A percentile compares a stretch with the other conserved stretches of the same genome.
These are phyloP conservation scores for Oreochromis tanganicae DNA, from an alignment of 2,113 vertebrate species.

Conservation along the genomic window DNA sequence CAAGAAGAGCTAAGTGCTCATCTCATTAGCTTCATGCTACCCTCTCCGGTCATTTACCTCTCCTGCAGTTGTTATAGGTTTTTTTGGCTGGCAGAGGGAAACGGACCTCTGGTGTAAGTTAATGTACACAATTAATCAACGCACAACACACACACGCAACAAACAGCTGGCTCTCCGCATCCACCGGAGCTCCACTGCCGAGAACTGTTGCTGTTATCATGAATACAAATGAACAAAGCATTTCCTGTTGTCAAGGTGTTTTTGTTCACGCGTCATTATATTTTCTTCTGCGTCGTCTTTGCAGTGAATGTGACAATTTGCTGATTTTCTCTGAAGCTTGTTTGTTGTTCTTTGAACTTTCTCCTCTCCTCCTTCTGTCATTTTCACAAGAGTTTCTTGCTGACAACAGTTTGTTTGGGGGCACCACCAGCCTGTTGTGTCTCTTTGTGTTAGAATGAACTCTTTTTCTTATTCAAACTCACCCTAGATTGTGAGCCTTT, in stretches of 20 bases:
- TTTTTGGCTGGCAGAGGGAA: background rate
- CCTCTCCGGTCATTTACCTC: background rate
- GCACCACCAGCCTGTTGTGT: background rate
- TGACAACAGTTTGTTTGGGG: background rate
- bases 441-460: background rate
- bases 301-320: background rate
- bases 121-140: constrained; percentile 21
- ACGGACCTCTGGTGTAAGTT: constrained; percentile 9
- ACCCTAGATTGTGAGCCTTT: background rate
- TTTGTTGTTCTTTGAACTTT: background rate
- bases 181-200: background rate
- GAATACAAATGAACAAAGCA: constrained; percentile 16
- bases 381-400: background rate
- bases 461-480: background rate
- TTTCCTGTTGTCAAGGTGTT: background rate
- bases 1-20: background rate
- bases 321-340: background rate
- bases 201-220: background rate
- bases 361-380: background rate
- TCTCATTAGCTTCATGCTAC: constrained; percentile 13
- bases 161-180: constrained; percentile 10
- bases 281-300: background rate
- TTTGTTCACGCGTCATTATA: background rate
- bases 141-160: background rate
- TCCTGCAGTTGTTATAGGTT: background rate